Conservation (phyloP, 2,888 invertebrate species). For the Lissocephala sabroskyi region DNA sequence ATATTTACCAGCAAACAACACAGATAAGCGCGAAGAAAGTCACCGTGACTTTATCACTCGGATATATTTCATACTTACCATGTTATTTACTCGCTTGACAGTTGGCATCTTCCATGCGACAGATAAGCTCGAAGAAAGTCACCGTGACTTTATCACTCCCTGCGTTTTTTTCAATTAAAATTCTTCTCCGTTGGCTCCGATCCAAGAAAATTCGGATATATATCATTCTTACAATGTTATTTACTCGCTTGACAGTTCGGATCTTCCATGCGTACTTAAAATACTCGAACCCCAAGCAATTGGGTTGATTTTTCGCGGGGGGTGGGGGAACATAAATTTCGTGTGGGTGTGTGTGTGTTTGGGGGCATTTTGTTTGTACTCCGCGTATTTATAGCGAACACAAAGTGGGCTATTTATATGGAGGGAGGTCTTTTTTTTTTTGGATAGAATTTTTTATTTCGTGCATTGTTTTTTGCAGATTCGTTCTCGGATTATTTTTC, state of each 20-base stretch:
- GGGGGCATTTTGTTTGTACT: slow-evolving; percentile 1
- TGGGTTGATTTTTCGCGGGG: too few species aligned
- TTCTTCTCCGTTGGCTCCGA: slow-evolving; percentile 38
- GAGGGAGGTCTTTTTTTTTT: too few species aligned
- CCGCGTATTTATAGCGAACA: slow-evolving; percentile 2
- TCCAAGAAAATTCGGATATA: slow-evolving; percentile 42
- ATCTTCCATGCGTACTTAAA: slow-evolving; percentile 6
- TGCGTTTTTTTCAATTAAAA: slow-evolving; percentile 19
- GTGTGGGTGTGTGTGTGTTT: slow-evolving; percentile 30
- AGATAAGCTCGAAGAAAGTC: background rate
- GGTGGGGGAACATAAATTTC: slow-evolving; percentile 1
- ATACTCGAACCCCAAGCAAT: slow-evolving; percentile 5
- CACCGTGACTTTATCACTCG: too few species aligned
- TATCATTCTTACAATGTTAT: slow-evolving; percentile 27
- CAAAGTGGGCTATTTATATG: slow-evolving; percentile 11
- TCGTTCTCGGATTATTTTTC: slow-evolving; percentile 69
- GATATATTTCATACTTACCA: slow-evolving; percentile 30
- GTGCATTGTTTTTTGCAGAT: slow-evolving; percentile 68
- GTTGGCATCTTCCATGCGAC: slow-evolving; percentile 19
- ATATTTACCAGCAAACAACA: slow-evolving; percentile 22
- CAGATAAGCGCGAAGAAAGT: background rate
- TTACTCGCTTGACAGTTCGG: slow-evolving; percentile 45
- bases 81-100: slow-evolving; percentile 40
- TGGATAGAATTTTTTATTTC: slow-evolving; percentile 9
- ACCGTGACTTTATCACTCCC: too few species aligned